Evolutionary conservation across 2,888 invertebrate species (phyloP), one percentile per base, ranked within the genome.

Genomic region (Aquatica leii): DNA sequence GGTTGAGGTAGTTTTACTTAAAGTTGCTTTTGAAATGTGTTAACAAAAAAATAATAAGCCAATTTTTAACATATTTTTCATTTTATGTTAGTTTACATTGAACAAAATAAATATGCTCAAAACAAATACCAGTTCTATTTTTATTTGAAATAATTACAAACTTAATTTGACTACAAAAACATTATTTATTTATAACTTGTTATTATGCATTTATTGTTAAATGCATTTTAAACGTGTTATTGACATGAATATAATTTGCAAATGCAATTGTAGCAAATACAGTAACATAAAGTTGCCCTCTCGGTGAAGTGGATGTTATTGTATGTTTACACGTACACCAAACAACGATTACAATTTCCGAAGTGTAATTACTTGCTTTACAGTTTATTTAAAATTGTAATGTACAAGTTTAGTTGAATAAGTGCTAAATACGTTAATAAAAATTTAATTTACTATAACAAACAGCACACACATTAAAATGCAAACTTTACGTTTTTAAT

Each of bases 1-100:
- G 50, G 53, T 40, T 24, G 48, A 52, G 37, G 48, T 56, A 21
- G 62, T 62, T 58, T 62, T 58, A 58, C 57, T 62, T 58, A 62
- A 58, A 52, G 24, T 37, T 20, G 53, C 59, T 49, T 60, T 59
- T 21, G 37, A 31, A 59, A 49, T 46, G 18, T 37, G 43, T 46
- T 31, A 59, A 43, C 12, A 49, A 58, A 51, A 34, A 50, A 15
- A 43, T 51, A 59, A 34, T 46, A n/a, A n/a, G n/a, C n/a, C n/a
- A n/a, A n/a, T n/a, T n/a, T n/a, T n/a, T n/a, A n/a, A n/a, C n/a
- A n/a, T n/a, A n/a, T n/a, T n/a, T n/a, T n/a, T n/a, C n/a, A n/a
- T n/a, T n/a, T n/a, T n/a, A n/a, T n/a, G n/a, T n/a, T n/a, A n/a
- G n/a, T n/a, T n/a, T 40, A 37, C 57, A 3, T 40, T 50, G n/a